phyloP scores from a whole-genome alignment of 2,113 vertebrate genomes.

The Thunnus maccoyii region DNA sequence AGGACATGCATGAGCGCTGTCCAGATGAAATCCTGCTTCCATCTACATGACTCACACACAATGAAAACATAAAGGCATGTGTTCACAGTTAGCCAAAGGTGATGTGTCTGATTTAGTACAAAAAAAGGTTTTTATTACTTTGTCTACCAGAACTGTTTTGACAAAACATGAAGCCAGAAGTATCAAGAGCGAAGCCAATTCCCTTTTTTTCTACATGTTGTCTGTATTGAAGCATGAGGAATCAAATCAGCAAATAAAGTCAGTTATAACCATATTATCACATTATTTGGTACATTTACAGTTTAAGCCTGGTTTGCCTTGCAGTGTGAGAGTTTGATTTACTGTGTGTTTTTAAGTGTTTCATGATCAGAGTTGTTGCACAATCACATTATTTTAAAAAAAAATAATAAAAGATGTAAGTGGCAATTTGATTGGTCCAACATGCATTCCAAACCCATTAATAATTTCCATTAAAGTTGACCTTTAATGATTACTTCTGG shows the following conservation, averaged over 20 bases:
- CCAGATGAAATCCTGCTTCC: constrained; percentile 29
- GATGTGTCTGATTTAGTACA: too few species aligned
- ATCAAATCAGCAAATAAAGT: background rate
- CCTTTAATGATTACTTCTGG: background rate
- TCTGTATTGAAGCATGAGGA: background rate
- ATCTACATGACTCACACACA: constrained; percentile 6
- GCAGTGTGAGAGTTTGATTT: background rate
- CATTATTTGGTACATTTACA: background rate
- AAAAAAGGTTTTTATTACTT: too few species aligned
- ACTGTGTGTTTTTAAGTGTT: background rate
- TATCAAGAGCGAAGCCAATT: background rate
- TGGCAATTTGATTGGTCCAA: background rate
- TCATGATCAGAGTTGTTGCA: background rate
- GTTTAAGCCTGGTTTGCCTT: too few species aligned
- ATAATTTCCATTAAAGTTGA: background rate
- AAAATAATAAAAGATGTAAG: background rate
- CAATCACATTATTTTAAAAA: background rate
- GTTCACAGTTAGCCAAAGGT: background rate
- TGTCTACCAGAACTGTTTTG: background rate
- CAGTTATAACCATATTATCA: background rate
- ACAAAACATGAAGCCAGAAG: background rate
- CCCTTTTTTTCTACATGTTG: too few species aligned
- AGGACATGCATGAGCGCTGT: background rate
- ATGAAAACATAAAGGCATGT: background rate
- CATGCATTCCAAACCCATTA: background rate